Evolutionary conservation across 53 echinoderm and acorn worm species (phyloP).

Genomic region (Echinometra lucunter): DNA sequence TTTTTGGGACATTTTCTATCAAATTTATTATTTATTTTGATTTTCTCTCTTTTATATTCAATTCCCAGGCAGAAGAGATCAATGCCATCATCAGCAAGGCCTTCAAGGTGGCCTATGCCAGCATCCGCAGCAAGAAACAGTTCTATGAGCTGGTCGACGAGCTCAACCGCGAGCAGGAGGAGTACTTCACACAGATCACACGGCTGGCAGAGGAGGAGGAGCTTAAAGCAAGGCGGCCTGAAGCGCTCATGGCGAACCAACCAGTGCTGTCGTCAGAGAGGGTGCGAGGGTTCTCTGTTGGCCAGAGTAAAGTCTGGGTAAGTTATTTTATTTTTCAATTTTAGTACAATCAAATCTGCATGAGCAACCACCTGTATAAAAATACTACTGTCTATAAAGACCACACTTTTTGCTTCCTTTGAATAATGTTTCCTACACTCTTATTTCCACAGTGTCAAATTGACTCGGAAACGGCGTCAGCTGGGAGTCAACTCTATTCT

Average conservation of each 20-base stretch:
- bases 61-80: conserved; percentile 88
- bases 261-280: conserved; percentile 77
- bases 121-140: conserved; percentile 93
- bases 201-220: conserved; percentile 73
- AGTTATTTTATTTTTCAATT: background rate
- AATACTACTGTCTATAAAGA: no score
- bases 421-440: no score
- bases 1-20: no score
- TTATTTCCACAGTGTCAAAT: no score
- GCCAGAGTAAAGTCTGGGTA: conserved; percentile 90
- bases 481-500: no score
- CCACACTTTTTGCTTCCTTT: no score
- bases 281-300: conserved; percentile 82
- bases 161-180: conserved; percentile 93
- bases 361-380: no score
- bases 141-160: conserved; percentile 93
- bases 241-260: conserved; percentile 79
- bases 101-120: conserved; percentile 99
- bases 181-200: conserved; percentile 87
- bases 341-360: no score
- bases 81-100: conserved; percentile 97
- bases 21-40: background rate
- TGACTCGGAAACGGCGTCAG: no score
- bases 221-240: conserved; percentile 62
- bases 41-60: background rate